phyloP scores from a whole-genome alignment of 1,140 invertebrate genomes.

The Drosophila pachea region DNA sequence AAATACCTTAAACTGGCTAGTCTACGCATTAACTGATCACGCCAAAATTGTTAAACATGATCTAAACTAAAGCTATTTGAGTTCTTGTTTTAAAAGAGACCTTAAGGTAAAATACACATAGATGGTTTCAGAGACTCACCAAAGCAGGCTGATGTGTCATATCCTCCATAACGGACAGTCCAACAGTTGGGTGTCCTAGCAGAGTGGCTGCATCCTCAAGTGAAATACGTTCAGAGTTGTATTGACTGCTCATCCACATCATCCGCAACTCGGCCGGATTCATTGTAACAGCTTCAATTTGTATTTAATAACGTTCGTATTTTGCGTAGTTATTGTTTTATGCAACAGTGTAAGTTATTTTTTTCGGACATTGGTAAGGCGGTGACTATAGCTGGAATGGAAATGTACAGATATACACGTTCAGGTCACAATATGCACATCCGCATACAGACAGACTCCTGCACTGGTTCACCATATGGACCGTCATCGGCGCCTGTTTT shows the following conservation, averaged over 20 bases:
- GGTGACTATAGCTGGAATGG: conserved; percentile 16
- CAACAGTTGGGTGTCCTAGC: conserved; percentile 65
- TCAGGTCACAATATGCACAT: conserved; percentile 4
- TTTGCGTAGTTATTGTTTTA: conserved; percentile 11
- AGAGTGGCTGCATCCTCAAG: conserved; percentile 69
- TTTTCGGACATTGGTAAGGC: conserved; percentile 13
- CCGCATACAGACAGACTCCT: conserved; percentile 38
- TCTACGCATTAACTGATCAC: too few relatives aligned
- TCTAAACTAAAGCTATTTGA: too few relatives aligned
- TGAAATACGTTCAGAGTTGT: conserved; percentile 72
- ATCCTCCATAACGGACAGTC: conserved; percentile 78
- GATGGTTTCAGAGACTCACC: conserved; percentile 48
- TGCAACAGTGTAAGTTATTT: conserved; percentile 4
- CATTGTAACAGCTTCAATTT: conserved; percentile 38
- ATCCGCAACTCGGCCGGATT: conserved; percentile 83
- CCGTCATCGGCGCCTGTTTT: conserved; percentile 20
- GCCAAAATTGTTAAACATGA: too few relatives aligned
- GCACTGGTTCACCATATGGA: conserved; percentile 50
- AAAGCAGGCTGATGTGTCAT: conserved; percentile 70
- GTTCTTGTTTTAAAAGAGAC: too few relatives aligned
- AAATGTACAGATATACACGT: conserved; percentile 3
- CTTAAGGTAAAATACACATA: not conserved
- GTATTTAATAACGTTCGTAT: conserved; percentile 13
- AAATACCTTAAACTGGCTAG: too few relatives aligned
- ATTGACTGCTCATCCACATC: conserved; percentile 86